These are phyloP conservation scores for Luidia sarsii DNA, from an alignment of 53 echinoderm and acorn worm species.

Conservation along the genomic window DNA sequence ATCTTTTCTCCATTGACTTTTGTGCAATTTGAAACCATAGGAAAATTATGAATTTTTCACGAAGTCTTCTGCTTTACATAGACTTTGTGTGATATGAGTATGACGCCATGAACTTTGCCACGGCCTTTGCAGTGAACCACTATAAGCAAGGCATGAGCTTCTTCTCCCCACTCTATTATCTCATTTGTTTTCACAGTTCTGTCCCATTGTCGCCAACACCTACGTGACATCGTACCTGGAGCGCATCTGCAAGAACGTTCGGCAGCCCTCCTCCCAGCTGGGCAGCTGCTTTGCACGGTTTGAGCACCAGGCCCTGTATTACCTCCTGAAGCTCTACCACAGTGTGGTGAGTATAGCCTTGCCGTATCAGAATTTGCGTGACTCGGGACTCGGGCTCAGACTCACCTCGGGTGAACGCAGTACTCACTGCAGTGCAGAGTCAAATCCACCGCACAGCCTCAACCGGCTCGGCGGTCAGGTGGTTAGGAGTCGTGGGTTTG, in stretches of 20 bases:
- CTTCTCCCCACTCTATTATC: too few species aligned
- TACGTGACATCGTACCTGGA: slow-evolving; percentile 78
- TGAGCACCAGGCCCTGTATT: slow-evolving; percentile 81
- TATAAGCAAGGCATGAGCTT: too few species aligned
- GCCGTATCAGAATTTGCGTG: background rate
- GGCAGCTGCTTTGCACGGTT: slow-evolving; percentile 70
- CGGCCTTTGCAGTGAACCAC: too few species aligned
- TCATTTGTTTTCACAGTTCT: slow-evolving; percentile 74
- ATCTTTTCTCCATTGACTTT: too few species aligned
- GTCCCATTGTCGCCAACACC: slow-evolving; percentile 81
- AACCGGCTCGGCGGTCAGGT: too few species aligned
- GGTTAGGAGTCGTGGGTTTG: too few species aligned
- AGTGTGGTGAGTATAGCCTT: slow-evolving; percentile 91
- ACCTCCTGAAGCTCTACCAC: slow-evolving; percentile 79
- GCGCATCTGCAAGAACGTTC: slow-evolving; percentile 43
- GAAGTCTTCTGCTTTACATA: too few species aligned
- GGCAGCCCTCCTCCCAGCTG: slow-evolving; percentile 20
- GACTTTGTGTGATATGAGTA: too few species aligned
- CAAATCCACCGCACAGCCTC: too few species aligned
- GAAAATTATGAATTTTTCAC: too few species aligned
- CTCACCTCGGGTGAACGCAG: background rate
- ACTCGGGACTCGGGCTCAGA: background rate
- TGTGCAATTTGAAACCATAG: too few species aligned
- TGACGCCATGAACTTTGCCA: too few species aligned
- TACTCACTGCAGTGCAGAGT: background rate